Evolutionary conservation across 1,140 invertebrate genomes (phyloP).

Genomic region (Magallana angulata): DNA sequence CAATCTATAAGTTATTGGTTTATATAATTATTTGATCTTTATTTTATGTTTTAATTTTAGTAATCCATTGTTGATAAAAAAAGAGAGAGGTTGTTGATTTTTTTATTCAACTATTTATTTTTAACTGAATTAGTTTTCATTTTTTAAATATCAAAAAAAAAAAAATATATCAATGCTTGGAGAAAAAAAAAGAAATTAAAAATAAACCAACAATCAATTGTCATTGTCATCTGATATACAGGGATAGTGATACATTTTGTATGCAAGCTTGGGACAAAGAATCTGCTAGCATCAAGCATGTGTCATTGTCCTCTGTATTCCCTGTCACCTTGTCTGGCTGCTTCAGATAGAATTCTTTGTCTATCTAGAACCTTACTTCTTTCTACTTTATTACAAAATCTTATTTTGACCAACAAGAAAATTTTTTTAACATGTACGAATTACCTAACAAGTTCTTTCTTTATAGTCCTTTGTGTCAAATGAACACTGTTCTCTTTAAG

Average conservation of each 20-base stretch:
- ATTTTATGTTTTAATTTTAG: not conserved
- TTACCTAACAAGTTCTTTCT: too few relatives aligned
- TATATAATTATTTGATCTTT: not conserved
- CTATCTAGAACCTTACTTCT: too few relatives aligned
- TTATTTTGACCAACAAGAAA: too few relatives aligned
- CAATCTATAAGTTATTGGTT: not conserved
- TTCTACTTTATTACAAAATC: too few relatives aligned
- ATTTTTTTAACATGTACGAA: too few relatives aligned
- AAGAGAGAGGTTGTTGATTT: not conserved
- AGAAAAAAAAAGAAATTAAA: too few relatives aligned
- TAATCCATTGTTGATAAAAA: not conserved
- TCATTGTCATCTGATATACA: not conserved
- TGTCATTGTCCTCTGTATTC: not conserved
- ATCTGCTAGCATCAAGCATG: slow-evolving; percentile 23
- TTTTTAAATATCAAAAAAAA: too few relatives aligned
- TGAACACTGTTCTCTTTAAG: too few relatives aligned
- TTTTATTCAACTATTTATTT: not conserved
- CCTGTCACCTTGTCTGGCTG: not conserved
- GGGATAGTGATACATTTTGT: slow-evolving; percentile 6
- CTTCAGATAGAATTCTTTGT: not conserved
- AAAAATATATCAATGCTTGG: too few relatives aligned
- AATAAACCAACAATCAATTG: too few relatives aligned
- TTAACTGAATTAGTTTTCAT: too few relatives aligned
- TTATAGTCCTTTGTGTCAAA: too few relatives aligned
- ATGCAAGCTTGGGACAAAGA: not conserved